Conservation (phyloP, 2,113 vertebrate species). For the Arvicanthis niloticus region DNA sequence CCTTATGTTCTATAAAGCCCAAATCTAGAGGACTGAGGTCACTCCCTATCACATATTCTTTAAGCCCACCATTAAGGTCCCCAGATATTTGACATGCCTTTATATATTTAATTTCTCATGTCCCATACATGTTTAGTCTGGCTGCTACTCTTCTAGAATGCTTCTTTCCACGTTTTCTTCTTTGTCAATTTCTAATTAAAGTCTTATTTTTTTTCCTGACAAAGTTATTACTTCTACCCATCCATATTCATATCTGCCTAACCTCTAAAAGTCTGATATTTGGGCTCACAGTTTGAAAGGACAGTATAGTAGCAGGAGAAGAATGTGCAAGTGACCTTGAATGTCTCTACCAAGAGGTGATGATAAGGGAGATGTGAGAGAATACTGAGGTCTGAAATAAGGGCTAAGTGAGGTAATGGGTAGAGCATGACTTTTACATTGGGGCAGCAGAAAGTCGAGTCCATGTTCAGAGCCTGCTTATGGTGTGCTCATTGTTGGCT, state of each 20-base stretch:
- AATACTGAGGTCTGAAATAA: not conserved
- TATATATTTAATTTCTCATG: not conserved
- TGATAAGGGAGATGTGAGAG: not conserved
- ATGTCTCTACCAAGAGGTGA: not conserved
- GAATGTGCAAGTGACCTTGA: not conserved
- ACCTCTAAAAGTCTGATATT: not conserved
- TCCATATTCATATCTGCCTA: not conserved
- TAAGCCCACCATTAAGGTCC: not conserved
- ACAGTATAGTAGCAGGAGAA: not conserved
- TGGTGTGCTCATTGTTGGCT: not conserved
- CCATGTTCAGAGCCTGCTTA: not conserved
- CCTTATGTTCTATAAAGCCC: not conserved
- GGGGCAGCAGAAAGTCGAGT: not conserved
- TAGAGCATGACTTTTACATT: not conserved
- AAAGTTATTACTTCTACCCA: not conserved
- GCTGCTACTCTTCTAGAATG: not conserved
- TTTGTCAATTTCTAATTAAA: slow-evolving; percentile 10
- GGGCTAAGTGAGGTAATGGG: not conserved
- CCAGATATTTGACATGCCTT: not conserved
- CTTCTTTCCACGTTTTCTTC: not conserved
- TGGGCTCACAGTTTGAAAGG: not conserved
- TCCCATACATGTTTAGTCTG: not conserved
- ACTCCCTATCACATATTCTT: not conserved
- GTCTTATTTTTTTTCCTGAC: not conserved
- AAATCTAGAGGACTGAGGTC: not conserved